Percentiles rank a stretch among this genome's conserved stretches.
These are phyloP conservation scores for Prenolepis imparis DNA, from an alignment of 2,888 invertebrate species.

Conservation along the genomic window DNA sequence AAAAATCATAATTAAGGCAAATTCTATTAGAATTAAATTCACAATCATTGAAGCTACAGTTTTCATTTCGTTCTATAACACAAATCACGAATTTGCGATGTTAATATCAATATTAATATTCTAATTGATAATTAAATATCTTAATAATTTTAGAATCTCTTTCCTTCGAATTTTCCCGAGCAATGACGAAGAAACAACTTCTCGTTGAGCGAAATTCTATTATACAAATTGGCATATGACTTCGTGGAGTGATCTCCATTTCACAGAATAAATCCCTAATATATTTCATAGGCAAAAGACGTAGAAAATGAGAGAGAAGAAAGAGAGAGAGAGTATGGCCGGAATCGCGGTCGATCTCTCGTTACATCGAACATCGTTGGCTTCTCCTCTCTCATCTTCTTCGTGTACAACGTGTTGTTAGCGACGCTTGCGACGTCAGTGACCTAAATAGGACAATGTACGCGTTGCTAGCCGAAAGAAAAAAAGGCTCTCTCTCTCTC, in stretches of 20 bases:
- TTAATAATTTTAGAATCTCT: not conserved
- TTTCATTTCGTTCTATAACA: not conserved
- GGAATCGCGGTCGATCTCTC: conserved; percentile 58
- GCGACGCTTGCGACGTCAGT: conserved; percentile 60
- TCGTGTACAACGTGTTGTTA: conserved; percentile 47
- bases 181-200: not conserved
- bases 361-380: conserved; percentile 45
- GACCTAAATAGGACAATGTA: conserved; percentile 74
- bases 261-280: not conserved
- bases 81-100: not conserved
- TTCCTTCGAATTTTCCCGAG: not conserved
- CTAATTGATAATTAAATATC: not conserved
- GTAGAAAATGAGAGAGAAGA: conserved; percentile 18
- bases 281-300: conserved; percentile 9
- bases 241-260: not conserved
- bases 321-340: conserved; percentile 37
- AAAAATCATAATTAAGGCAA: not conserved
- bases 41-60: not conserved
- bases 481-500: conserved; percentile 56
- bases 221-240: not conserved
- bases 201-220: not conserved
- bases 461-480: conserved; percentile 43
- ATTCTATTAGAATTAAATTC: not conserved
- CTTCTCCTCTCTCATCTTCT: conserved; percentile 58
- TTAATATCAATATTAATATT: not conserved